phyloP scores from a whole-genome alignment of 1,140 invertebrate species.

The Ceratina australensis region DNA sequence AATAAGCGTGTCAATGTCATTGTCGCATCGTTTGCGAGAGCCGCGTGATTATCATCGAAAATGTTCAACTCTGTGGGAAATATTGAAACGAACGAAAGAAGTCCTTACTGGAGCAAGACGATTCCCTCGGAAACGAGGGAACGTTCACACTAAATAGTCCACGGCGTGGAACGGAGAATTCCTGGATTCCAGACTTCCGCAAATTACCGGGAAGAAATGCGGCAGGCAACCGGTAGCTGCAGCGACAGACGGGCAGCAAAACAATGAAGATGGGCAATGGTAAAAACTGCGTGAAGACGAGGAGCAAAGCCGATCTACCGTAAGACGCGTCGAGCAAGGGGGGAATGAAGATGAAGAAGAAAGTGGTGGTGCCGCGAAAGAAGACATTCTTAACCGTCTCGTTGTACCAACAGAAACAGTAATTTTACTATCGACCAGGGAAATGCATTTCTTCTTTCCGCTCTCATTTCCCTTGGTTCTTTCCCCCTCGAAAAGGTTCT shows the following conservation, averaged over 20 bases:
- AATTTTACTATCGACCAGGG: constrained; percentile 29
- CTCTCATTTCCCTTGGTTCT: constrained; percentile 1
- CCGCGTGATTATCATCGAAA: too few species aligned
- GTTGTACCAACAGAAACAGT: constrained; percentile 52
- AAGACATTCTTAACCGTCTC: constrained; percentile 64
- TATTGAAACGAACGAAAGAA: neutral
- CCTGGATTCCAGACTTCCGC: constrained; percentile 48
- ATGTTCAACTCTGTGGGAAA: too few species aligned
- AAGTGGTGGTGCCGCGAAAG: constrained; percentile 47
- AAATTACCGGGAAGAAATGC: constrained; percentile 43
- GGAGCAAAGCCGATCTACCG: constrained; percentile 35
- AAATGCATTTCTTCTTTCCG: neutral
- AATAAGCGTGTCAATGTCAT: too few species aligned
- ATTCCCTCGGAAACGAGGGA: constrained; percentile 11
- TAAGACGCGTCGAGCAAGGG: constrained; percentile 23
- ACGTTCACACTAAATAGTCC: constrained; percentile 28
- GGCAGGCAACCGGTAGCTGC: constrained; percentile 19
- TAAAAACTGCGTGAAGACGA: constrained; percentile 19
- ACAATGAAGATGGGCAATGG: constrained; percentile 9
- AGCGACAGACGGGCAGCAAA: constrained; percentile 8
- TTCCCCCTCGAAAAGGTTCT: too few species aligned
- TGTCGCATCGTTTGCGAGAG: too few species aligned
- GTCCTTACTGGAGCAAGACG: neutral
- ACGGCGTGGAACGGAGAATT: constrained; percentile 63
- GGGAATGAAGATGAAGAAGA: constrained; percentile 27